Evolutionary conservation across 2,888 invertebrate species (phyloP).

Genomic region (Thumatha senex): DNA sequence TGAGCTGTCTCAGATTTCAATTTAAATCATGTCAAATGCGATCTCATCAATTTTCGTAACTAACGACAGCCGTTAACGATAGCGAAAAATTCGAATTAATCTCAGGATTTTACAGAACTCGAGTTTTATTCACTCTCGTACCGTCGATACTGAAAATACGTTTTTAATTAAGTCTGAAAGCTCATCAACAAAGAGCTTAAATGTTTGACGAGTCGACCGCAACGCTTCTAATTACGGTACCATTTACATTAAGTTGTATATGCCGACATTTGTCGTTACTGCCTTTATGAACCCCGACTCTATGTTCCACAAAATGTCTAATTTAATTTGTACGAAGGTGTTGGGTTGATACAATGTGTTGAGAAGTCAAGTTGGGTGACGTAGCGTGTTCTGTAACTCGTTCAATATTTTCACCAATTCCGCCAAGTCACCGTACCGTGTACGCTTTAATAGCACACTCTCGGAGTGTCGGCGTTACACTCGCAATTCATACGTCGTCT

Average conservation of each 20-base stretch:
- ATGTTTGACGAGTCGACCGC: constrained; percentile 45
- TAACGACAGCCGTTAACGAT: constrained; percentile 20
- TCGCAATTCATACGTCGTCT: constrained; percentile 57
- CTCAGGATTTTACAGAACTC: constrained; percentile 22
- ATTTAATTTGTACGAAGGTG: constrained; percentile 26
- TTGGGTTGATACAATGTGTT: constrained; percentile 18
- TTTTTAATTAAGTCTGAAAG: constrained; percentile 47
- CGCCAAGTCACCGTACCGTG: constrained; percentile 62
- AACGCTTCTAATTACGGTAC: constrained; percentile 40
- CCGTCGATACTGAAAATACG: constrained; percentile 26
- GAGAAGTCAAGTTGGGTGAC: constrained; percentile 51
- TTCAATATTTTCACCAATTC: constrained; percentile 59
- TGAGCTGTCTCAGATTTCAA: constrained; percentile 19
- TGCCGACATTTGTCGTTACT: constrained; percentile 39
- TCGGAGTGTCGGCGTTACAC: constrained; percentile 37
- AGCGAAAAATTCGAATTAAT: constrained; percentile 28
- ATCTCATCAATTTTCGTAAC: constrained; percentile 33
- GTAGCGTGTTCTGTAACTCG: constrained; percentile 52
- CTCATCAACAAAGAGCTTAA: constrained; percentile 39
- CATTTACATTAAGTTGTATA: constrained; percentile 34
- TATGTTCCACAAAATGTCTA: constrained; percentile 25
- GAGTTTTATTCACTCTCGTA: constrained; percentile 11
- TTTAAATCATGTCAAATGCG: constrained; percentile 22
- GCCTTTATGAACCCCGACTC: constrained; percentile 37
- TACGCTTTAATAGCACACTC: constrained; percentile 50